Percentiles rank a stretch among this genome's conserved stretches.
phyloP scores from a whole-genome alignment of 2,888 invertebrate genomes.

The Agelastica alni region DNA sequence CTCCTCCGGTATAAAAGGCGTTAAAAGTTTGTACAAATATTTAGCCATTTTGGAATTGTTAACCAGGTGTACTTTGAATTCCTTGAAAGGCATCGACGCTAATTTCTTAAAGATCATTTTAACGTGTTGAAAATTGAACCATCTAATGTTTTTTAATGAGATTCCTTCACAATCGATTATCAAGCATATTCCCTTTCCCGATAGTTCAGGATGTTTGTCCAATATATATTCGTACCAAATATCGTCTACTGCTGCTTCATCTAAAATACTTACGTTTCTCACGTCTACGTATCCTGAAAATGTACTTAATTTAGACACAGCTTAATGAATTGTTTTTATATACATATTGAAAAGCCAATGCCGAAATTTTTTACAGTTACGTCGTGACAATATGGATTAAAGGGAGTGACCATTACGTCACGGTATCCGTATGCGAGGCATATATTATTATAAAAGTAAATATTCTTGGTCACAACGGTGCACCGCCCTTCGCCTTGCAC shows the following conservation, averaged over 20 bases:
- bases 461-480: no score
- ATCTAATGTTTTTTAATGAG: not conserved
- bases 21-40: not conserved
- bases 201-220: conserved; percentile 8
- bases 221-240: conserved; percentile 15
- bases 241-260: conserved; percentile 4
- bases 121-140: not conserved
- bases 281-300: conserved; percentile 7
- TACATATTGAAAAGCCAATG: no score
- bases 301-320: no score
- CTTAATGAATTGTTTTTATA: no score
- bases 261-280: not conserved
- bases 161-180: conserved; percentile 10
- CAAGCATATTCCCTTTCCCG: conserved; percentile 7
- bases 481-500: no score
- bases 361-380: no score
- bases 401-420: no score
- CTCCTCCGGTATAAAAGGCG: conserved; percentile 7
- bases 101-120: conserved; percentile 2
- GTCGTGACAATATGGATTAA: no score
- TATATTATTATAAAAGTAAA: no score
- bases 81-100: conserved; percentile 2
- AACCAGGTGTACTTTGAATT: conserved; percentile 7
- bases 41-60: conserved; percentile 3
- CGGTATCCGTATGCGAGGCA: no score